Evolutionary conservation across 2,113 vertebrate species (phyloP), one percentile per base, ranked within the genome.

Genomic region (Dromas ardeola): DNA sequence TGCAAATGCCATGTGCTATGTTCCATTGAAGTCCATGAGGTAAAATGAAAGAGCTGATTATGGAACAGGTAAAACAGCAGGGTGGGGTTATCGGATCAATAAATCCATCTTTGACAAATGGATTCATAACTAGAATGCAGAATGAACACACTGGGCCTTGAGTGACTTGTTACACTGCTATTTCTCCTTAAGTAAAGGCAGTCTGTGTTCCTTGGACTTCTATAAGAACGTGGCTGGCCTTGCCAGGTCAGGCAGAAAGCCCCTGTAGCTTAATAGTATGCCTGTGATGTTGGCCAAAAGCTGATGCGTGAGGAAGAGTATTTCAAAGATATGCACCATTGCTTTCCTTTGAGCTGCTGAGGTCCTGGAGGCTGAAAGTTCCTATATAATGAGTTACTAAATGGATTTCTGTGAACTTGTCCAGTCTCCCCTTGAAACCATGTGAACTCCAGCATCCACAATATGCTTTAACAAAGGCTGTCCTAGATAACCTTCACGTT

Each of bases 351-450:
- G 81, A 82, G 30, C 38, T 87, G 63, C 0, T 82, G 80, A 63
- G 43, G n/a, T 85, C 30, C 13, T 49, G 47, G 74, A 79, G 52
- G 52, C 91, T 91, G 70, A 65, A 93, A 82, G 36, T 40, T 90
- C n/a, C 26, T 65, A 50, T 85, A 62, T 96, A 93, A 91, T 90
- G 90, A 96, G 90, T 95, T 96, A 96, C 70, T 90, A 72, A 76
- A 72, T 82, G 43, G 52, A 52, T 79, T 93, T 91, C 81, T 89
- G 62, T 90, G 80, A 71, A 89, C 65, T 97, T 90, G 84, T 82
- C 70, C 79, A 42, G 43, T 82, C 49, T 94, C 63, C 17, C 66
- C 73, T 95, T 88, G 87, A 94, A 93, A 80, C 50, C 71, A 29
- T 29, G 70, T 91, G 66, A 95, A 91, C 66, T 80, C 45, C 70